These are phyloP conservation scores for Sterna hirundo DNA, from an alignment of 2,113 vertebrate species.

Conservation along the genomic window DNA sequence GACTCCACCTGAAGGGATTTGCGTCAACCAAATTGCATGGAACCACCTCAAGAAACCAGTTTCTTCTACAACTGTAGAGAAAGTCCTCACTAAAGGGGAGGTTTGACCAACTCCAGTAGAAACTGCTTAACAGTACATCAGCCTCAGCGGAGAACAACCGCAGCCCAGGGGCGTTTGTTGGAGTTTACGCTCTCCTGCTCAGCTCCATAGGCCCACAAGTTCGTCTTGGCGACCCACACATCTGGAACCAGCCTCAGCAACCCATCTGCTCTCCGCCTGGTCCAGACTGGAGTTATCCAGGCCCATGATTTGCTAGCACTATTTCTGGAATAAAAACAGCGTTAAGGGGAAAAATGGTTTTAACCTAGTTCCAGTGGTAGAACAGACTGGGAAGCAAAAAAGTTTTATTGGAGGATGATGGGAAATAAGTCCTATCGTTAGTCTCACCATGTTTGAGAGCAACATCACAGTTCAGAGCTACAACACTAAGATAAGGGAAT, in stretches of 20 bases:
- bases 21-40: background rate
- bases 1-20: background rate
- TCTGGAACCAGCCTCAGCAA: background rate
- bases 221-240: background rate
- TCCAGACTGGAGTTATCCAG: background rate
- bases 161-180: background rate
- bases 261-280: background rate
- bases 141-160: no score
- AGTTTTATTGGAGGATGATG: background rate
- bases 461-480: background rate
- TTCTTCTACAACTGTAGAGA: background rate
- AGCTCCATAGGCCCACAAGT: fast-evolving
- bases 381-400: background rate
- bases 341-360: background rate
- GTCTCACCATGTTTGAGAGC: background rate
- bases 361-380: background rate
- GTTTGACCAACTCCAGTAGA: background rate
- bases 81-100: background rate
- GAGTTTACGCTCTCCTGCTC: background rate
- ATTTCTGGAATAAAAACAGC: background rate
- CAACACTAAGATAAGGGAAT: background rate
- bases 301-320: no score
- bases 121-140: background rate
- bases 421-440: background rate
- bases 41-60: background rate